Conservation (phyloP, 2,113 vertebrate genomes). For the Paradoxurus hermaphroditus region DNA sequence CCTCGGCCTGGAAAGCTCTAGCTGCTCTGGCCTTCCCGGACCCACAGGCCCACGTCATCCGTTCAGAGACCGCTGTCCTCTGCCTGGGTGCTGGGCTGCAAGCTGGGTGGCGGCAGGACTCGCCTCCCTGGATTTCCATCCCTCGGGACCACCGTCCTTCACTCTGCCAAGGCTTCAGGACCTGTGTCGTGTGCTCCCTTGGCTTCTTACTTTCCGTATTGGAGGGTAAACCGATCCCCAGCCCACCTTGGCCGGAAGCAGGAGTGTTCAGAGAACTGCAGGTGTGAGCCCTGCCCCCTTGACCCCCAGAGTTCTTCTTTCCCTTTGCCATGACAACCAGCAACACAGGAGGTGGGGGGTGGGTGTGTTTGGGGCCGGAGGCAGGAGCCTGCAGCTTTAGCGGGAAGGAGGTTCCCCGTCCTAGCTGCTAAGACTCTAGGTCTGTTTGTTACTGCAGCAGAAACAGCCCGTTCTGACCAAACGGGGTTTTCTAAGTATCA, state of each 20-base stretch:
- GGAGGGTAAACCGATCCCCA: not conserved
- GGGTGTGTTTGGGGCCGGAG: not conserved
- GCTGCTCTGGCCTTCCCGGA: not conserved
- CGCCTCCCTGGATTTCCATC: fast-evolving
- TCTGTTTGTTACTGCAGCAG: not conserved
- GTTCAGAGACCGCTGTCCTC: not conserved
- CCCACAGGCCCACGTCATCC: fast-evolving
- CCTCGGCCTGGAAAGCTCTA: not conserved
- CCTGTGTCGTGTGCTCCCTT: not conserved
- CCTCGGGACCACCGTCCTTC: too few relatives aligned
- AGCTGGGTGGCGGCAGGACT: not conserved
- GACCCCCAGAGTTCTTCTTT: not conserved
- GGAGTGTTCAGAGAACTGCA: too few relatives aligned
- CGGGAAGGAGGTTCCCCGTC: not conserved
- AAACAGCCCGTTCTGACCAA: not conserved
- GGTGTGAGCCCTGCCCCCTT: too few relatives aligned
- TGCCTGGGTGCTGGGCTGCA: not conserved
- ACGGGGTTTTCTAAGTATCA: not conserved
- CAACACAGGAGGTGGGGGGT: not conserved
- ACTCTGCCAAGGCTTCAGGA: fast-evolving
- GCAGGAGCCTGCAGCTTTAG: not conserved
- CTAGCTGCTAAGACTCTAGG: not conserved
- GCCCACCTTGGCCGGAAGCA: not conserved
- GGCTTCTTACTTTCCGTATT: not conserved
- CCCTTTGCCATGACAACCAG: not conserved